Base-by-base conservation (phyloP, 2,888 invertebrate species). In the Allygus modestus region DNA sequence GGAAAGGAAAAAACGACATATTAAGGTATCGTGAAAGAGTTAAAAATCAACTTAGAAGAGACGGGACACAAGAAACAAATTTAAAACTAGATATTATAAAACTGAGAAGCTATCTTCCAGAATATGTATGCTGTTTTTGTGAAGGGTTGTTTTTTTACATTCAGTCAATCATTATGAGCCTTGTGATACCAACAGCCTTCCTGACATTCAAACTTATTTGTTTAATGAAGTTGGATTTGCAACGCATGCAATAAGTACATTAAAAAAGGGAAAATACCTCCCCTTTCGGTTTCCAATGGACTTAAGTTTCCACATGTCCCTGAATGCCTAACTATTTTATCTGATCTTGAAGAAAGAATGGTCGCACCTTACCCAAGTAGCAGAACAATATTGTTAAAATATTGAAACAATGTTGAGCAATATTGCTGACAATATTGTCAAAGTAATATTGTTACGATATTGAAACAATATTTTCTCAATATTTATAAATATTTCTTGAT, bases 261-360 rank as follows among this genome's bases (percentile, higher is more conserved):
- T 26, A 79, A 46, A 79, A 79, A 79, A 46, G 79, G 46, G 4
- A 43, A 79, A 20, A n/a, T 79, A 4, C 79, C 41, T 12, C 41
- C 41, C 15, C 51, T 41, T 23, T n/a, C 79, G 28, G 28, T 46
- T 23, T 20, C 43, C 79, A 71, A 51, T 26, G 86, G 86, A 82
- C 86, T 87, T 43, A 85, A 86, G 84, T 87, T 87, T 84, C 85
- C 84, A 1, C 23, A 73, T n/a, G 81, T 89, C 41, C 88, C 87
- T 26, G 85, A 88, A 11, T 84, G 85, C 65, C 5, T 89, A 46
- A 84, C 85, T 85, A 82, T 69, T 37, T 86, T 89, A 84, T 86
- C 87, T 11, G 75, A 84, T 26, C 84, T 90, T 5, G 89, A 90
- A 88, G 89, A 90, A 87, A 84, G 90, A 77, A 86, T 90, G 86